Conservation (phyloP, 2,797 vertebrate species). For the Thalassophryne amazonica region DNA sequence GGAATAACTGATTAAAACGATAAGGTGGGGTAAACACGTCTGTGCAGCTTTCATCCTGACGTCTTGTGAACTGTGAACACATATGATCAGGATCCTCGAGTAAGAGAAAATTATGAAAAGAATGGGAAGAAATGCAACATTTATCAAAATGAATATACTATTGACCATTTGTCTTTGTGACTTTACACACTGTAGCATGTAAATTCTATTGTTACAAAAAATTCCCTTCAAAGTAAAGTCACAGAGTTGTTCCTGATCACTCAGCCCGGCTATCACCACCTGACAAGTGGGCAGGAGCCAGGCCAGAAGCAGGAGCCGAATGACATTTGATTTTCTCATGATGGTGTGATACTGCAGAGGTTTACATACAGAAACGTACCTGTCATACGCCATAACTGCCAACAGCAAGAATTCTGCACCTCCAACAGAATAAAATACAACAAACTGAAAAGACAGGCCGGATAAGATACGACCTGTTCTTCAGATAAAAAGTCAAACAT, state of each 20-base stretch:
- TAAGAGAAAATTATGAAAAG: constrained; percentile 25
- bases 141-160: background rate
- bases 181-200: background rate
- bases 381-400: constrained; percentile 45
- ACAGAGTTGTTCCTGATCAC: background rate
- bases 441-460: constrained; percentile 31
- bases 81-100: constrained; percentile 16
- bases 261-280: fast-evolving
- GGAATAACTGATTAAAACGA: constrained; percentile 20
- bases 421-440: constrained; percentile 7
- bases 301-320: background rate
- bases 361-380: constrained; percentile 50
- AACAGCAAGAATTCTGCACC: constrained; percentile 30
- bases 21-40: constrained; percentile 27
- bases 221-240: background rate
- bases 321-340: constrained; percentile 17
- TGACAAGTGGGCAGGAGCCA: constrained; percentile 30
- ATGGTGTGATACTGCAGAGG: constrained; percentile 36
- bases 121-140: background rate
- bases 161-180: background rate
- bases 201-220: background rate
- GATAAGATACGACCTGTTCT: constrained; percentile 11
- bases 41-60: constrained; percentile 23
- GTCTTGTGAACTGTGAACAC: constrained; percentile 8
- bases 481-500: constrained; percentile 31